phyloP scores from a whole-genome alignment of 2,797 vertebrate genomes.

The Cryptoprocta ferox region DNA sequence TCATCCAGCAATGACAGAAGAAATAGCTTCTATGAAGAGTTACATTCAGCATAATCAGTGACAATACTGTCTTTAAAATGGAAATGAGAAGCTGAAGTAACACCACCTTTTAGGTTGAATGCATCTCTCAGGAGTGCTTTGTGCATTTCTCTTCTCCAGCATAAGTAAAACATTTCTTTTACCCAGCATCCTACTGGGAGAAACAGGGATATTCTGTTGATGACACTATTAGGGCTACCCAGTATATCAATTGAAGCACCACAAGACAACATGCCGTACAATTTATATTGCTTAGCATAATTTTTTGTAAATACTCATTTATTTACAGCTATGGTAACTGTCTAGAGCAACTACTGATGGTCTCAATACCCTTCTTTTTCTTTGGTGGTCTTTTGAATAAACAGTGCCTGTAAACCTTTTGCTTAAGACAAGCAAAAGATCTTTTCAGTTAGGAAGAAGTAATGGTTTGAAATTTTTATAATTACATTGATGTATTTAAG shows the following conservation, averaged over 20 bases:
- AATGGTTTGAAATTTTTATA: constrained; percentile 60
- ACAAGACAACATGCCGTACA: background rate
- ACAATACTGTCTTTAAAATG: constrained; percentile 63
- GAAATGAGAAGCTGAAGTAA: constrained; percentile 52
- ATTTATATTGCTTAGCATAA: constrained; percentile 36
- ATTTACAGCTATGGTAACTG: constrained; percentile 58
- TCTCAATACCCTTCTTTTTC: constrained; percentile 11
- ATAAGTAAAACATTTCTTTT: constrained; percentile 66
- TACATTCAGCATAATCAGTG: constrained; percentile 29
- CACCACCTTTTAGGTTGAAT: background rate
- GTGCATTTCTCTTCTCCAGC: constrained; percentile 28
- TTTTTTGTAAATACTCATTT: constrained; percentile 78
- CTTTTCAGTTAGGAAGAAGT: constrained; percentile 30
- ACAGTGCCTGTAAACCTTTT: constrained; percentile 51
- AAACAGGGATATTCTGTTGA: constrained; percentile 40
- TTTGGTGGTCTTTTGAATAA: constrained; percentile 55
- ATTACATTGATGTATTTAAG: constrained; percentile 71
- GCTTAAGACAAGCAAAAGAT: constrained; percentile 57
- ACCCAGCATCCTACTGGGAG: constrained; percentile 48
- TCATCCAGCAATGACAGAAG: constrained; percentile 61
- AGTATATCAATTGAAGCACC: constrained; percentile 27
- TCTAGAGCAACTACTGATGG: constrained; percentile 38
- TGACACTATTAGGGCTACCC: constrained; percentile 26
- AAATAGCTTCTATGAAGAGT: constrained; percentile 49
- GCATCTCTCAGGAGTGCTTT: constrained; percentile 53